Evolutionary conservation across 2,888 invertebrate genomes (phyloP).

Genomic region (Liposcelis brunnea): DNA sequence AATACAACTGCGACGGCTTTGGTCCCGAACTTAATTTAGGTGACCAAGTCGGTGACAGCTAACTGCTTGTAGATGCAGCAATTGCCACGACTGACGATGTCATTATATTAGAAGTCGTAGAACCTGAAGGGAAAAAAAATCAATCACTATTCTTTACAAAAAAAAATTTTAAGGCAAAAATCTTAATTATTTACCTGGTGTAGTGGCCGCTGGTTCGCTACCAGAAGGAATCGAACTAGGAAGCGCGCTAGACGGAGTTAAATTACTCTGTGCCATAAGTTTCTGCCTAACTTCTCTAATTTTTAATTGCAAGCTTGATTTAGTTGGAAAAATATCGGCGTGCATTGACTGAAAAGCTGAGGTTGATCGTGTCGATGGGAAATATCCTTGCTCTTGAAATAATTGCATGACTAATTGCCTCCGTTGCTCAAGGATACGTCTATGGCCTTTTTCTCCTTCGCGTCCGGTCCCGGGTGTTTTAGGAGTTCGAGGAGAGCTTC

Average conservation of each 20-base stretch:
- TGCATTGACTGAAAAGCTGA: constrained; percentile 75
- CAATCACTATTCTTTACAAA: no score
- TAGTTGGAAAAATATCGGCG: constrained; percentile 83
- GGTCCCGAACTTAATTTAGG: background rate
- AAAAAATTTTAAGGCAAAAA: no score
- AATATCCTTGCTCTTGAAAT: constrained; percentile 80
- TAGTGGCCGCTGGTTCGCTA: constrained; percentile 16
- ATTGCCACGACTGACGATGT: background rate
- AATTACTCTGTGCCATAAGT: constrained; percentile 63
- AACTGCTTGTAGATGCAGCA: constrained; percentile 6
- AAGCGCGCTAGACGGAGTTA: constrained; percentile 49
- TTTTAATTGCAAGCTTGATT: constrained; percentile 84
- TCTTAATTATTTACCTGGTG: constrained; percentile 7
- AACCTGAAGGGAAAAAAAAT: background rate
- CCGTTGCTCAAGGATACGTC: constrained; percentile 79
- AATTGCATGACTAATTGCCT: constrained; percentile 85
- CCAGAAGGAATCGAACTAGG: constrained; percentile 26
- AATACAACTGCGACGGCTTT: background rate
- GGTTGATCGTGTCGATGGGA: constrained; percentile 79
- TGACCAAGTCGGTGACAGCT: background rate
- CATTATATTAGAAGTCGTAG: background rate
- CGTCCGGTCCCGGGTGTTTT: constrained; percentile 49
- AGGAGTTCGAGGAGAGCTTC: constrained; percentile 69
- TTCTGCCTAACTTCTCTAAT: constrained; percentile 96
- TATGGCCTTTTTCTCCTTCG: constrained; percentile 57